Conservation (phyloP, 2,797 vertebrate species). For the Sebastes vulpes region DNA sequence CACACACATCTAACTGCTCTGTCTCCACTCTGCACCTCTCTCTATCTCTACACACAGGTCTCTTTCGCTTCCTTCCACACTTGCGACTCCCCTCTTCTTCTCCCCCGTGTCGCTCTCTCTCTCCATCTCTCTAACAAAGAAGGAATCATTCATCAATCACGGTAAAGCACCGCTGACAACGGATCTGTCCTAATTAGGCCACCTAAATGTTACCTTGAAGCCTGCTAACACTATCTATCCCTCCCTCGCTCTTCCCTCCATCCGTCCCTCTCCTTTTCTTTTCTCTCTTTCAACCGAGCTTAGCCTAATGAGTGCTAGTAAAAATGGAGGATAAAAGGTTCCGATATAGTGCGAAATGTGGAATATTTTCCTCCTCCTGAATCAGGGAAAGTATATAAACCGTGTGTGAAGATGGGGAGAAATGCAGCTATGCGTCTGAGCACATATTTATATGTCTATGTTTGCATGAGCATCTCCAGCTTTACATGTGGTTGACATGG, state of each 20-base stretch:
- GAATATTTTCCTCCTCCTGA: neutral
- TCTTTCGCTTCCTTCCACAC: conserved; percentile 59
- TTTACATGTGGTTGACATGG: conserved; percentile 53
- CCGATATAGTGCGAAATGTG: conserved; percentile 12
- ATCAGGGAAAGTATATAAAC: neutral
- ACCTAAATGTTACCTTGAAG: conserved; percentile 85
- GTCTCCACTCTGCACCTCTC: conserved; percentile 38
- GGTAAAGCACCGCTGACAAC: conserved; percentile 85
- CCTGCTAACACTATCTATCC: conserved; percentile 70
- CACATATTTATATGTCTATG: conserved; percentile 37
- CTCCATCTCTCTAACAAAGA: conserved; percentile 78
- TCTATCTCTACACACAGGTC: conserved; percentile 63
- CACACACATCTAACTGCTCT: conserved; percentile 68
- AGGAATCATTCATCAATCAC: conserved; percentile 91
- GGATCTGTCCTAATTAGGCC: conserved; percentile 84
- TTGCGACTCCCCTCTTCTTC: conserved; percentile 46
- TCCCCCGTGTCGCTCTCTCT: conserved; percentile 59
- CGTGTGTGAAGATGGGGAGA: neutral
- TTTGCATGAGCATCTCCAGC: conserved; percentile 43
- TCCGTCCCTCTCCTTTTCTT: conserved; percentile 13
- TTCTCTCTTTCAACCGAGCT: conserved; percentile 30
- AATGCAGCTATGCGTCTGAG: conserved; percentile 1
- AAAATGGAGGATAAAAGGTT: conserved; percentile 41
- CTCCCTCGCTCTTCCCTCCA: conserved; percentile 25
- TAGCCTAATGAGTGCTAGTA: conserved; percentile 67